These are phyloP conservation scores for Ptychobarbus kaznakovi DNA, from an alignment of 2,797 vertebrate genomes.

Conservation along the genomic window DNA sequence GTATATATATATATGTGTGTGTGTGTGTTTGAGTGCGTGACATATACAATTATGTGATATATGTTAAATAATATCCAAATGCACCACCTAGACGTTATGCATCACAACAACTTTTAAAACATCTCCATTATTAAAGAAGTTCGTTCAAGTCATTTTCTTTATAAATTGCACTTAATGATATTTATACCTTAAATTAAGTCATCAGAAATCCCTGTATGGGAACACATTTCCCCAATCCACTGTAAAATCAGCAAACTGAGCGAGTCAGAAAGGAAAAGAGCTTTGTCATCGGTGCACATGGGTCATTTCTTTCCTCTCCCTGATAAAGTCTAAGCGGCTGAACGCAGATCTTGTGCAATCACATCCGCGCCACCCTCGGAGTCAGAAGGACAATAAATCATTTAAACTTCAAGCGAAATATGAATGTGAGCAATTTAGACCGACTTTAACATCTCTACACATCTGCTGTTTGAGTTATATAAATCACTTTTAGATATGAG, in stretches of 20 bases:
- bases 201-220: neutral
- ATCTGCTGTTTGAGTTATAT: neutral
- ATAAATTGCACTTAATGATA: neutral
- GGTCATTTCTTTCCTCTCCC: neutral
- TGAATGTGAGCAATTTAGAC: neutral
- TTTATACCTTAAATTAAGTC: neutral
- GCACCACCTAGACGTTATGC: too few species aligned
- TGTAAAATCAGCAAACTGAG: neutral
- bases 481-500: neutral
- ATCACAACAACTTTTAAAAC: too few species aligned
- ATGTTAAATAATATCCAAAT: too few species aligned
- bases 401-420: neutral
- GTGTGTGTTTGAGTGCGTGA: too few species aligned
- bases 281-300: slow-evolving; percentile 1
- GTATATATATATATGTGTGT: too few species aligned
- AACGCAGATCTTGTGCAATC: neutral
- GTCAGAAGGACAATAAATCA: neutral
- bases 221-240: neutral
- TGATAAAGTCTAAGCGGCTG: neutral
- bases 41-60: too few species aligned
- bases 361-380: neutral
- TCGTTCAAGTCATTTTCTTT: neutral
- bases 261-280: neutral
- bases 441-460: neutral
- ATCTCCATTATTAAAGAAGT: neutral